These are phyloP conservation scores for Coronaproctus castanopsis DNA, from an alignment of 2,888 invertebrate species.

Conservation along the genomic window DNA sequence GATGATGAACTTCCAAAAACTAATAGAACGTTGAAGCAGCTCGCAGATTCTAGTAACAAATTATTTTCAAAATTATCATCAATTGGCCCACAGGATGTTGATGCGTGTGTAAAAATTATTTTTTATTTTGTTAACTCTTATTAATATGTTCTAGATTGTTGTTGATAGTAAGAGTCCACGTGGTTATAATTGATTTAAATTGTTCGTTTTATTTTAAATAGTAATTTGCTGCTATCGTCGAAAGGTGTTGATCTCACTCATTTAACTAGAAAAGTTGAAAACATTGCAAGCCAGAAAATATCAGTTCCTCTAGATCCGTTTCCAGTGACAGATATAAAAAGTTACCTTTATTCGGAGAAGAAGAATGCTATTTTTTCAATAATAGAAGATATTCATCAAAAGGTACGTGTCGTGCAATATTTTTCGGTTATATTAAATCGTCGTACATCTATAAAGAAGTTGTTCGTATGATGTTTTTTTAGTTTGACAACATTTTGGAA, in stretches of 20 bases:
- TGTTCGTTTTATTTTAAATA: too few species aligned
- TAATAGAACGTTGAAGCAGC: conserved; percentile 74
- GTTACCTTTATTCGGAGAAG: conserved; percentile 75
- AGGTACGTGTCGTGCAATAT: conserved; percentile 34
- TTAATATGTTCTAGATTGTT: too few species aligned
- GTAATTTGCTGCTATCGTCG: conserved; percentile 72
- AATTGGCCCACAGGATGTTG: conserved; percentile 69
- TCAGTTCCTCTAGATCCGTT: conserved; percentile 78
- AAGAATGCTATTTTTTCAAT: conserved; percentile 81
- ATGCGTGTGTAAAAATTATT: conserved; percentile 46
- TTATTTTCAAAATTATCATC: conserved; percentile 62
- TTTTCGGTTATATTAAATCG: too few species aligned
- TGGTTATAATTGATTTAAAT: too few species aligned
- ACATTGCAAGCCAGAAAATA: conserved; percentile 35
- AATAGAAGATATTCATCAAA: conserved; percentile 72
- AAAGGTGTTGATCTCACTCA: conserved; percentile 86
- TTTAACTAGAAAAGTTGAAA: conserved; percentile 70
- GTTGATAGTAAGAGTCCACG: too few species aligned
- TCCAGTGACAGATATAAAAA: conserved; percentile 74
- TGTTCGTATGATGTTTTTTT: background rate
- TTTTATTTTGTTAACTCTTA: too few species aligned
- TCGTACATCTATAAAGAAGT: too few species aligned
- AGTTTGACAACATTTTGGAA: background rate
- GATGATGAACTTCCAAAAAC: conserved; percentile 46
- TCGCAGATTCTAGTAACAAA: conserved; percentile 74